Conservation (phyloP, 2,888 invertebrate species). For the Cheilosia scutellata region DNA sequence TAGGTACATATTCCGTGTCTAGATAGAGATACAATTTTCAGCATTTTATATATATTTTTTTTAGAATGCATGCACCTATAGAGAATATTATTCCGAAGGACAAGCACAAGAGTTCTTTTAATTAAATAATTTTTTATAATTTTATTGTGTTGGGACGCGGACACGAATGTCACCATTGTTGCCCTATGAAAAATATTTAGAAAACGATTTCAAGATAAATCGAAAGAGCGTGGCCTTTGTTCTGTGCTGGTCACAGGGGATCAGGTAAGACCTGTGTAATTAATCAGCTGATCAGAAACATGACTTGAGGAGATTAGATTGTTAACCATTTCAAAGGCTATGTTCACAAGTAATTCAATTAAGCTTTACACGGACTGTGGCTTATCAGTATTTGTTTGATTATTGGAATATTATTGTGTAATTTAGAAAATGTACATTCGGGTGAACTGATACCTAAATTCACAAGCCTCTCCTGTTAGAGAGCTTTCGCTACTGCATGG, state of each 20-base stretch:
- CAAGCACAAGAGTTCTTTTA: conserved; percentile 64
- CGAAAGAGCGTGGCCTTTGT: conserved; percentile 33
- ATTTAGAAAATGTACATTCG: too few species aligned
- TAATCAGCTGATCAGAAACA: conserved; percentile 29
- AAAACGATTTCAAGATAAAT: conserved; percentile 47
- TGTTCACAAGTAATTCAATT: not conserved
- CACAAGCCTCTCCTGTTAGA: too few species aligned
- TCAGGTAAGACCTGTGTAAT: conserved; percentile 22
- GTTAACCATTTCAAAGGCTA: conserved; percentile 3
- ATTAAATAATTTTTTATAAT: conserved; percentile 67
- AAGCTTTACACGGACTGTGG: not conserved
- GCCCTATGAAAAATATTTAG: conserved; percentile 30
- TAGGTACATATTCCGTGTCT: not conserved
- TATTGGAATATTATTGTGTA: too few species aligned
- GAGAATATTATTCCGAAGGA: conserved; percentile 38
- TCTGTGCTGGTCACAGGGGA: conserved; percentile 7
- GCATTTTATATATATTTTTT: conserved; percentile 22
- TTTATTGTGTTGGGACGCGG: conserved; percentile 44
- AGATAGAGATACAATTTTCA: conserved; percentile 71
- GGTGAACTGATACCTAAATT: too few species aligned
- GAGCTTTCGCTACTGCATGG: too few species aligned
- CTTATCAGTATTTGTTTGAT: not conserved
- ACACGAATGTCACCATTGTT: conserved; percentile 53
- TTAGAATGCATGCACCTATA: not conserved
- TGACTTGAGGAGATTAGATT: conserved; percentile 4